Evolutionary conservation across 2,888 invertebrate species (phyloP).

Genomic region (Phrixothrix hirtus): DNA sequence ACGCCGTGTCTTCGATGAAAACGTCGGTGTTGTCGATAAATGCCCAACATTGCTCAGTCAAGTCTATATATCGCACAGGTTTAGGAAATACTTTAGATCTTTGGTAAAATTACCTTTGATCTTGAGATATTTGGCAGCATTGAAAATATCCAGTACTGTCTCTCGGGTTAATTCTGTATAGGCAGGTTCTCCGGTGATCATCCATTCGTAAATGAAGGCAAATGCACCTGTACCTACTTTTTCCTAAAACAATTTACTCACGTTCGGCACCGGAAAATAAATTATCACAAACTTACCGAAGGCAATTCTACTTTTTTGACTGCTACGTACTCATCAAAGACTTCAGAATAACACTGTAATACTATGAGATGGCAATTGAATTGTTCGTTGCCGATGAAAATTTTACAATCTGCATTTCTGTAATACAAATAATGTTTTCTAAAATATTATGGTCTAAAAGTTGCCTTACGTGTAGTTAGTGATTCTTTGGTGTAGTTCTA

Average conservation of each 20-base stretch:
- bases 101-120: constrained; percentile 62
- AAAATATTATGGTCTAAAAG: background rate
- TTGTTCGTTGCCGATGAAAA: constrained; percentile 67
- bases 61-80: constrained; percentile 57
- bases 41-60: constrained; percentile 77
- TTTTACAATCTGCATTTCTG: constrained; percentile 70
- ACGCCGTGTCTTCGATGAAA: constrained; percentile 76
- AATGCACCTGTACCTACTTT: constrained; percentile 63
- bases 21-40: constrained; percentile 71
- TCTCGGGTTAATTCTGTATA: constrained; percentile 67
- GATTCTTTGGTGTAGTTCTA: constrained; percentile 67
- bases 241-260: constrained; percentile 41
- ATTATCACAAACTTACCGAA: constrained; percentile 36
- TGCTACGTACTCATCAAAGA: constrained; percentile 61
- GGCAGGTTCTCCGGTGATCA: constrained; percentile 70
- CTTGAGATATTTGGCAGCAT: constrained; percentile 70
- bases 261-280: background rate
- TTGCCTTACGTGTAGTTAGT: constrained; percentile 66
- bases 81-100: background rate
- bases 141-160: constrained; percentile 73
- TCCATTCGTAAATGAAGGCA: constrained; percentile 78
- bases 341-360: constrained; percentile 69
- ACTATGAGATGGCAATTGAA: constrained; percentile 72
- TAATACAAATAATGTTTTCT: background rate
- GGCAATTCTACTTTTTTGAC: constrained; percentile 55